Evolutionary conservation across 1,140 invertebrate genomes (phyloP).

Genomic region (Drosophila kikkawai): DNA sequence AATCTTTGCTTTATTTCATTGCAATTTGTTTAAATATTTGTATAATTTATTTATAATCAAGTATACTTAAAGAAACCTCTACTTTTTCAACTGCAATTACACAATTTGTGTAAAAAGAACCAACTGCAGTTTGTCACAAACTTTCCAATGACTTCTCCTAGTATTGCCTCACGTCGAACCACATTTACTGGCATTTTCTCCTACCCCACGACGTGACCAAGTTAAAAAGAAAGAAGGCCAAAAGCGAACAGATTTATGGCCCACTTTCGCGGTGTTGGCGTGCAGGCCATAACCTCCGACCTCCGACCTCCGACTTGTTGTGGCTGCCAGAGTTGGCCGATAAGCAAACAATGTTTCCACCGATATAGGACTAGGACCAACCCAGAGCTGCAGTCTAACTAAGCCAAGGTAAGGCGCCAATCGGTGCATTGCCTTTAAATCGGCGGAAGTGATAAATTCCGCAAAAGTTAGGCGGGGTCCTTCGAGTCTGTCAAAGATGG

Average conservation of each 20-base stretch:
- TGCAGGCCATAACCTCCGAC: slow-evolving; percentile 49
- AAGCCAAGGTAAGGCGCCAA: slow-evolving; percentile 58
- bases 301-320: slow-evolving; percentile 58
- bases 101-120: slow-evolving; percentile 23
- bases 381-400: slow-evolving; percentile 43
- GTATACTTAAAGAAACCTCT: not conserved
- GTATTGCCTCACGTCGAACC: slow-evolving; percentile 11
- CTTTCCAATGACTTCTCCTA: slow-evolving; percentile 21
- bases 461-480: slow-evolving; percentile 7
- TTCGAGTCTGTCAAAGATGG: not conserved
- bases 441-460: slow-evolving; percentile 29
- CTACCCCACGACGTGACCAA: slow-evolving; percentile 18
- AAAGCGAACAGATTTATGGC: slow-evolving; percentile 38
- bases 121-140: slow-evolving; percentile 29
- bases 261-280: slow-evolving; percentile 35
- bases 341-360: slow-evolving; percentile 51
- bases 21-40: not conserved
- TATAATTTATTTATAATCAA: not conserved
- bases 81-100: slow-evolving; percentile 10
- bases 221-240: slow-evolving; percentile 27
- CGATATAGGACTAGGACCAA: not conserved
- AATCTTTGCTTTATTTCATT: too few relatives aligned
- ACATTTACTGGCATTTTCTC: slow-evolving; percentile 3
- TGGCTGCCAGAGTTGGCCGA: slow-evolving; percentile 63
- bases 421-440: slow-evolving; percentile 35